Base-by-base conservation (phyloP, 2,888 invertebrate genomes). In the Capitulum mitella region DNA sequence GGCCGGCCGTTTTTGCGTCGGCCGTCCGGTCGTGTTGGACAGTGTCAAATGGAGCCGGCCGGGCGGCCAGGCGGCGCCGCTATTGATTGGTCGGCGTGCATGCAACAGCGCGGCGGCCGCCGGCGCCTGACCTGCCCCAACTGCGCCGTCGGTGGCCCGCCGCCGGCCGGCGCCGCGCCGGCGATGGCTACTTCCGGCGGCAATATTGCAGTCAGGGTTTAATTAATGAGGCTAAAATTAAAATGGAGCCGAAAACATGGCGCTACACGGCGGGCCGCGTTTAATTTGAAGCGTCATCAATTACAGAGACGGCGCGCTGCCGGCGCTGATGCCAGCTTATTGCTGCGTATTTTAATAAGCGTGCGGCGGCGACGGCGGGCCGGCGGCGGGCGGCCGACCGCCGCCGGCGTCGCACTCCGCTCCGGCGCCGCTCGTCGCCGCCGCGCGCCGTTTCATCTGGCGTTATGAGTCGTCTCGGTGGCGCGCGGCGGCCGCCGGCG, bases 161-260 rank as follows among this genome's bases (percentile, higher is more conserved):
- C 51, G 22, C 22, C 51, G 51, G 51, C 51, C 51, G 51, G 26
- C 12, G 19, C 51, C 12, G 12, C 51, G 51, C 19, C 51, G 19
- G 51, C 51, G 19, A 22, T 51, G 51, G 51, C 58, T 12, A 43
- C 43, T 5, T 5, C 43, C 43, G 43, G 6, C 43, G 5, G 58
- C 34, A 64, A 64, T 64, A 64, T 34, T 22, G 64, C 58, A 29
- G 58, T 29, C 34, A 19, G 34, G 22, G 64, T 34, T 34, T 64
- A 64, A 64, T 64, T 64, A 70, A 37, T 70, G 70, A 40, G 70
- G 6, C 26, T 70, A 70, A 40, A 70, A 70, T 70, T 70, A 70
- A 40, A 70, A 70, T 40, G 16, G 64, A 16, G 64, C 32, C 34
- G 64, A 34, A 32, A 34, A 32, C 64, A 34, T 16, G 37, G 12